phyloP scores from a whole-genome alignment of 2,888 invertebrate genomes.

The Macrosiphum euphorbiae region DNA sequence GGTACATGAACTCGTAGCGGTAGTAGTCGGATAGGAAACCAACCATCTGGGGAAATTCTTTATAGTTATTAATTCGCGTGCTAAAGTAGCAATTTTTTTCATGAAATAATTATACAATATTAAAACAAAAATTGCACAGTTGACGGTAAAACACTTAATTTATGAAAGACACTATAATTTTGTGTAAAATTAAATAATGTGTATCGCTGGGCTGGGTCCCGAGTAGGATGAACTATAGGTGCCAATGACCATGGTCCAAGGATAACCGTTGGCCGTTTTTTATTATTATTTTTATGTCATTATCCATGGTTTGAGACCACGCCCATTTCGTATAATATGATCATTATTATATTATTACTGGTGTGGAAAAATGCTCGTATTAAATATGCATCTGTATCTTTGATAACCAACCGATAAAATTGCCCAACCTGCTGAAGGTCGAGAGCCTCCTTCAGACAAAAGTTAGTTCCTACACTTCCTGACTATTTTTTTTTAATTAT shows the following conservation, averaged over 20 bases:
- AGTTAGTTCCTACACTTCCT: background rate
- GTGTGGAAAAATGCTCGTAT: slow-evolving; percentile 39
- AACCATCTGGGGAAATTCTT: slow-evolving; percentile 56
- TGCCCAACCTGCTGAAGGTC: slow-evolving; percentile 52
- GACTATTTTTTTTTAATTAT: background rate
- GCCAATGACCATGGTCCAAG: slow-evolving; percentile 63
- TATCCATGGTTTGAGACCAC: slow-evolving; percentile 42
- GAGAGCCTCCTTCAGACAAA: background rate
- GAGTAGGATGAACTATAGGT: slow-evolving; percentile 43
- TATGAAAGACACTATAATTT: background rate
- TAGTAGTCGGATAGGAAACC: background rate
- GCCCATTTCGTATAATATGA: slow-evolving; percentile 56
- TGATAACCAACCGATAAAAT: slow-evolving; percentile 49
- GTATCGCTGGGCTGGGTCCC: background rate
- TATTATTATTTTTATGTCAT: slow-evolving; percentile 56
- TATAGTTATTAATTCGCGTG: background rate
- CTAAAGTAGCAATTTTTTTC: slow-evolving; percentile 1
- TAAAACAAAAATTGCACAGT: background rate
- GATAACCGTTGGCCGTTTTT: slow-evolving; percentile 60
- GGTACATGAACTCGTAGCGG: slow-evolving; percentile 58
- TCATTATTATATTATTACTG: slow-evolving; percentile 26
- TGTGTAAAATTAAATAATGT: slow-evolving; percentile 35
- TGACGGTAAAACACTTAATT: background rate
- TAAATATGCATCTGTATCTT: slow-evolving; percentile 31
- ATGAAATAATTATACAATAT: background rate